These are phyloP conservation scores for Papilio protenor DNA, from an alignment of 2,888 invertebrate genomes.

Conservation along the genomic window DNA sequence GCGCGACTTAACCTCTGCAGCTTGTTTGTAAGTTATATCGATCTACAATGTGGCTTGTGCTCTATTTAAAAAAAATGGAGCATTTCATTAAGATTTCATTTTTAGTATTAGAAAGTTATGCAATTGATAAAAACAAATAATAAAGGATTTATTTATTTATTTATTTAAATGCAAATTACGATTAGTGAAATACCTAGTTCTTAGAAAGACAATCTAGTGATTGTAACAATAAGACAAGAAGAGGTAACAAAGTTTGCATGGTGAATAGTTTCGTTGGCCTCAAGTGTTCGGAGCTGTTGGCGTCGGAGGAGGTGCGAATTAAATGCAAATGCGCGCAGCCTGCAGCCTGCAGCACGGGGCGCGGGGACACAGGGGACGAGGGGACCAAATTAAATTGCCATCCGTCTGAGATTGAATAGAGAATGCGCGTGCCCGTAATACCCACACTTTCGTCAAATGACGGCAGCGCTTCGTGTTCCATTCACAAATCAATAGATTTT, in stretches of 20 bases:
- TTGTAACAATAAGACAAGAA: conserved; percentile 6
- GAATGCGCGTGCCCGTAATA: conserved; percentile 37
- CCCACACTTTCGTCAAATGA: conserved; percentile 1
- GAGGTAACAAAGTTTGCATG: conserved; percentile 15
- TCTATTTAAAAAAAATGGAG: background rate
- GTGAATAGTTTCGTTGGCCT: conserved; percentile 20
- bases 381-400: conserved; percentile 45
- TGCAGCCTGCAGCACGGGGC: conserved; percentile 29
- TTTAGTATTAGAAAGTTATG: background rate
- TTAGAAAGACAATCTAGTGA: background rate
- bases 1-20: background rate
- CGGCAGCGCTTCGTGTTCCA: background rate
- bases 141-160: too few species aligned
- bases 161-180: background rate
- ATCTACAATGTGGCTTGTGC: background rate
- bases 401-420: conserved; percentile 44
- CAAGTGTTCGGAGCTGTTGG: conserved; percentile 11
- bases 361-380: conserved; percentile 15
- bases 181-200: background rate
- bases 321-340: conserved; percentile 52
- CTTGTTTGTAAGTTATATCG: background rate
- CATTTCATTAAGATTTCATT: background rate
- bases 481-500: background rate
- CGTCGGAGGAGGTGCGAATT: conserved; percentile 42
- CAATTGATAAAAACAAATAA: background rate